phyloP scores from a whole-genome alignment of 2,888 invertebrate species.

The Morpho deidamia region DNA sequence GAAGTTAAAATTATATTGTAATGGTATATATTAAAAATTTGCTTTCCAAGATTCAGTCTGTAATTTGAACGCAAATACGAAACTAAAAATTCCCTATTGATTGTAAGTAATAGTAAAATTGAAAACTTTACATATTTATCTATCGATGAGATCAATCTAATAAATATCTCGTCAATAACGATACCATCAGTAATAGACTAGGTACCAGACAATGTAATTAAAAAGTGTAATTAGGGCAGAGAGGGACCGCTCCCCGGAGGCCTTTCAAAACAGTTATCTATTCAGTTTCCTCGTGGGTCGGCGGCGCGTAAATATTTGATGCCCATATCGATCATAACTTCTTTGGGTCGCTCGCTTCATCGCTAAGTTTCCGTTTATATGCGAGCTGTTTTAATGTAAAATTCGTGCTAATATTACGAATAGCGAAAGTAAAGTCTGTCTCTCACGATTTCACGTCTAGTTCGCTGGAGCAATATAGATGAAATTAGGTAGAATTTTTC shows the following conservation, averaged over 20 bases:
- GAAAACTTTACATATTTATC: too few relatives aligned
- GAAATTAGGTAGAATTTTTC: too few relatives aligned
- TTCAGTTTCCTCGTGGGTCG: constrained; percentile 60
- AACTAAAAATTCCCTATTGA: too few relatives aligned
- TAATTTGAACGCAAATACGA: too few relatives aligned
- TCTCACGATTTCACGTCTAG: too few relatives aligned
- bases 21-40: neutral
- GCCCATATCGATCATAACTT: constrained; percentile 73
- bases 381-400: too few relatives aligned
- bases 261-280: constrained; percentile 66
- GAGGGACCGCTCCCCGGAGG: constrained; percentile 46
- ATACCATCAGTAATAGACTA: neutral
- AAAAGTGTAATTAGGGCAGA: constrained; percentile 17
- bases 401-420: too few relatives aligned
- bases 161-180: neutral
- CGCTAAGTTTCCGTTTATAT: neutral
- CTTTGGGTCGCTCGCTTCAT: constrained; percentile 43
- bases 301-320: constrained; percentile 70
- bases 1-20: neutral
- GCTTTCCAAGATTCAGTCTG: too few relatives aligned
- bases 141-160: neutral
- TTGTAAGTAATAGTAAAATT: too few relatives aligned
- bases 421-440: too few relatives aligned
- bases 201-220: neutral
- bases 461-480: too few relatives aligned